Evolutionary conservation across 2,888 invertebrate genomes (phyloP).

Genomic region (Stictocephala bisonia): DNA sequence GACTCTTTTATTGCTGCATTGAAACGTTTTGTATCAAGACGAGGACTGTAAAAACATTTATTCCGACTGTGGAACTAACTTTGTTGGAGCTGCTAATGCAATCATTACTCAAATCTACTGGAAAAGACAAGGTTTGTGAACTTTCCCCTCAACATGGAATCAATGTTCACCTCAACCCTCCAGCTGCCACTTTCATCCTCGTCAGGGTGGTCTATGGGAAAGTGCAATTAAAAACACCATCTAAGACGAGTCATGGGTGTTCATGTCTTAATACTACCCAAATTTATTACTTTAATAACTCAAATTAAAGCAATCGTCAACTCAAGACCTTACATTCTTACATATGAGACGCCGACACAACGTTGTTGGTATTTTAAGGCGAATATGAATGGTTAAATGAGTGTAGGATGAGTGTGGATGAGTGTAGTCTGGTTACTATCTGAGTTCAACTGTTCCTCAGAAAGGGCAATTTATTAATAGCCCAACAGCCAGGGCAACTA

Average conservation of each 20-base stretch:
- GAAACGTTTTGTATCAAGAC: conserved; percentile 59
- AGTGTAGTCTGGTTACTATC: too few species aligned
- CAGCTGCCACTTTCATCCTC: conserved; percentile 35
- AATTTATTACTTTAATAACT: conserved; percentile 54
- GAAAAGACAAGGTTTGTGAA: conserved; percentile 47
- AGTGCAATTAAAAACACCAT: conserved; percentile 55
- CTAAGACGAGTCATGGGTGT: conserved; percentile 54
- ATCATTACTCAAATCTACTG: conserved; percentile 43
- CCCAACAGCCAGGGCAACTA: too few species aligned
- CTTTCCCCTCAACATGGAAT: not conserved
- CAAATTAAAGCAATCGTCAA: conserved; percentile 2
- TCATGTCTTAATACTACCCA: conserved; percentile 56
- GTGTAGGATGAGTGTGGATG: too few species aligned
- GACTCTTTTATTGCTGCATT: conserved; percentile 61
- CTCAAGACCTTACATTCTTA: not conserved
- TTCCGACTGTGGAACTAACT: conserved; percentile 61
- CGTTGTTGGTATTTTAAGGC: too few species aligned
- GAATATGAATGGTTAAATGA: too few species aligned
- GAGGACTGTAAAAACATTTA: conserved; percentile 58
- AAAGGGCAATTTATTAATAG: too few species aligned
- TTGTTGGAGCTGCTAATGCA: conserved; percentile 59
- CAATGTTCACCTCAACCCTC: conserved; percentile 28
- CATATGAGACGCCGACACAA: too few species aligned
- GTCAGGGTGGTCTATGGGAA: conserved; percentile 46
- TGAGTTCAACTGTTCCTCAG: too few species aligned